Percentiles rank a stretch among this genome's conserved stretches.
Conservation (phyloP, 2,797 vertebrate genomes). For the Ptychadena robeensis region DNA sequence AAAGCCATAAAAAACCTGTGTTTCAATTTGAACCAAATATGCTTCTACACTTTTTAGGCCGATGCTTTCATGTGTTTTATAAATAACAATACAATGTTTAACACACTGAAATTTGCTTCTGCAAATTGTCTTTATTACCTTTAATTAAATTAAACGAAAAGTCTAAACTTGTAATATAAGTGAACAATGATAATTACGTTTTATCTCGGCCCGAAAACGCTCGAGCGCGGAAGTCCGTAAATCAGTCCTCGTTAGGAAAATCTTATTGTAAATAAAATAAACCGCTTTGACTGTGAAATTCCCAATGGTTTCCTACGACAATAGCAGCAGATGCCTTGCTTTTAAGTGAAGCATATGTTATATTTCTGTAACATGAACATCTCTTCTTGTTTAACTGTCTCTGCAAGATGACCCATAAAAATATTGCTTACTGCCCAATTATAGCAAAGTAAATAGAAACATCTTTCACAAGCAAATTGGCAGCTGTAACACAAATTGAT, state of each 20-base stretch:
- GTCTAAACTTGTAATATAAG: conserved; percentile 3
- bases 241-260: conserved; percentile 13
- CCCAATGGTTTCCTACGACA: conserved; percentile 6
- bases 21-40: neutral
- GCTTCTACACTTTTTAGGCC: neutral
- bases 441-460: conserved; percentile 17
- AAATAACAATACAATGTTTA: conserved; percentile 6
- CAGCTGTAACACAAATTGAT: conserved; percentile 28
- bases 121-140: neutral
- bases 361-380: conserved; percentile 28
- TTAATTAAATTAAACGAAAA: neutral
- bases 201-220: neutral
- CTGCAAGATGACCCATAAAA: conserved; percentile 46
- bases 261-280: conserved; percentile 27
- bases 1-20: neutral
- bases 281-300: neutral
- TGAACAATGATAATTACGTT: conserved; percentile 2
- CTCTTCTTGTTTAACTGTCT: conserved; percentile 33
- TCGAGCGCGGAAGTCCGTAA: neutral
- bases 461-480: conserved; percentile 42
- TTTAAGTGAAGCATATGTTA: conserved; percentile 44
- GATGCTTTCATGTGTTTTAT: neutral
- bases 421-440: conserved; percentile 48
- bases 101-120: neutral
- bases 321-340: neutral